A percentile compares a stretch with the other conserved stretches of the same genome.
Conservation (phyloP, 2,888 invertebrate species). For the Thysanoteuthis rhombus region DNA sequence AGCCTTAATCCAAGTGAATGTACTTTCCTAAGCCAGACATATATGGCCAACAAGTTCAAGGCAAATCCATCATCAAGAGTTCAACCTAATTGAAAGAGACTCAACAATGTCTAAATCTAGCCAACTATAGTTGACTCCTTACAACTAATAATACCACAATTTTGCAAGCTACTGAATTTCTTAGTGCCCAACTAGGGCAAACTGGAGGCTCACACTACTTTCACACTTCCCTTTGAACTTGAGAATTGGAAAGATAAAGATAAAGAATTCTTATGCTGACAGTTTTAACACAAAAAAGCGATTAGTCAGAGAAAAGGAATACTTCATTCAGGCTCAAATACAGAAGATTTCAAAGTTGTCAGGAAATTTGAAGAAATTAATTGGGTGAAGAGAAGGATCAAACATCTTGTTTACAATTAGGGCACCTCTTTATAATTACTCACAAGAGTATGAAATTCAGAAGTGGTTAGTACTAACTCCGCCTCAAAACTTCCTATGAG, state of each 20-base stretch:
- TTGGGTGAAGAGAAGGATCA: constrained; percentile 1
- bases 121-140: no score
- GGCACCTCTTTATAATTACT: not conserved
- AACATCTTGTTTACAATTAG: not conserved
- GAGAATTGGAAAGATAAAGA: not conserved
- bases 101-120: no score
- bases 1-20: no score
- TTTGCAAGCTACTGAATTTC: no score
- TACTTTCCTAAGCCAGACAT: no score
- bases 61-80: no score
- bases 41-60: no score
- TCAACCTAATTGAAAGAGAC: no score
- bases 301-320: not conserved
- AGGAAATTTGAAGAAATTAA: not conserved
- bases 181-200: no score
- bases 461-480: not conserved
- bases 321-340: not conserved
- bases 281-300: not conserved
- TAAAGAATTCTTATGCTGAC: not conserved
- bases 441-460: constrained; percentile 12
- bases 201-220: no score
- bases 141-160: no score
- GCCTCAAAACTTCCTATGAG: constrained; percentile 12
- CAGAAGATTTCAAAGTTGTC: not conserved
- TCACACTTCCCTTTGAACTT: no score